A percentile compares a stretch with the other conserved stretches of the same genome.
Conservation (phyloP, 1,140 invertebrate genomes). For the Heterodera carotae region DNA sequence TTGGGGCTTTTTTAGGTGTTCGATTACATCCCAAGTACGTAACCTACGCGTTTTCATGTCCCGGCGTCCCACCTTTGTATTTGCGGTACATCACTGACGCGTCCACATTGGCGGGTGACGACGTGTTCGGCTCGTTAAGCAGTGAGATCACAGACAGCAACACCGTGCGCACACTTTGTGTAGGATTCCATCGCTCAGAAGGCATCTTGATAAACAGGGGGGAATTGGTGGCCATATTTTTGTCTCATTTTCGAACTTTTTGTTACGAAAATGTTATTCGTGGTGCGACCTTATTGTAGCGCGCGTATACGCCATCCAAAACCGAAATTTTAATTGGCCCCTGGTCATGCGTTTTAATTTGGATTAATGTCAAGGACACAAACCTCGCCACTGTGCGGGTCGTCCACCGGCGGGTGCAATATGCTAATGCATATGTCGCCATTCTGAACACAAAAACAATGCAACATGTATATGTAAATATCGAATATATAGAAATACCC, state of each 20-base stretch:
- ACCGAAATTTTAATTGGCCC: too few species aligned
- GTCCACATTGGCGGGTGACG: constrained; percentile 98
- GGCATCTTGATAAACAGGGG: constrained; percentile 71
- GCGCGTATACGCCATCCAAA: too few species aligned
- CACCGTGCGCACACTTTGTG: constrained; percentile 97
- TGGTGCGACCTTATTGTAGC: too few species aligned
- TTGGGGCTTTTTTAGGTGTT: too few species aligned
- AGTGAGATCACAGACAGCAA: constrained; percentile 95
- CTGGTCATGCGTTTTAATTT: too few species aligned
- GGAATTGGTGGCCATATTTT: neutral
- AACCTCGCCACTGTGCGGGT: constrained; percentile 92
- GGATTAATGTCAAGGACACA: too few species aligned
- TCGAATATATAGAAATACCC: constrained; percentile 12
- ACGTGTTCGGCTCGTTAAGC: constrained; percentile 98
- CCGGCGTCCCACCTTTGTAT: constrained; percentile 92
- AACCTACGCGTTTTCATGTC: too few species aligned
- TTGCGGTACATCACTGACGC: constrained; percentile 98
- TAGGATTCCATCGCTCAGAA: constrained; percentile 99
- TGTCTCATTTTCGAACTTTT: neutral
- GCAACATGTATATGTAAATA: neutral
- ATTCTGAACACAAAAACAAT: constrained; percentile 75
- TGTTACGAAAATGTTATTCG: neutral
- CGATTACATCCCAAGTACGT: too few species aligned
- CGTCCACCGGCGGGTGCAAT: constrained; percentile 95
- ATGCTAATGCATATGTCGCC: constrained; percentile 99